These are phyloP conservation scores for Orgyia antiqua DNA, from an alignment of 2,888 invertebrate genomes.

Conservation along the genomic window DNA sequence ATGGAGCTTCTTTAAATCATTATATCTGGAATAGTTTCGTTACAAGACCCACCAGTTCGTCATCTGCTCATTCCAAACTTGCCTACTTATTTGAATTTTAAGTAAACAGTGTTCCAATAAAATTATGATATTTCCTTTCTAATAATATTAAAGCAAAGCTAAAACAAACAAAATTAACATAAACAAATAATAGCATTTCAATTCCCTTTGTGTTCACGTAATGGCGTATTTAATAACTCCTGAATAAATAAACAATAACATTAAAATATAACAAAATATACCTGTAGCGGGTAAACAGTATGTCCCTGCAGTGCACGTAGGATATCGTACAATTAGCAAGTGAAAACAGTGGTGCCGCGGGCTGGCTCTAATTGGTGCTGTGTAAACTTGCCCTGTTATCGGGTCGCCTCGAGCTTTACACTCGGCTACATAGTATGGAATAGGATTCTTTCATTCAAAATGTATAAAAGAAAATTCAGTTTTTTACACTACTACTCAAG, in stretches of 20 bases:
- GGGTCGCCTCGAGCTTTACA: slow-evolving; percentile 46
- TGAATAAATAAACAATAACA: slow-evolving; percentile 7
- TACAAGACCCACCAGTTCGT: no score
- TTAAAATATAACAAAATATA: slow-evolving; percentile 5
- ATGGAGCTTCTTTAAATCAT: no score
- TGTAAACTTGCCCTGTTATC: slow-evolving; percentile 73
- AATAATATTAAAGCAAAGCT: no score
- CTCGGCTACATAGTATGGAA: slow-evolving; percentile 10
- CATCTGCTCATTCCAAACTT: no score
- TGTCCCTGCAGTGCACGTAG: slow-evolving; percentile 5
- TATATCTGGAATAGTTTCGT: no score
- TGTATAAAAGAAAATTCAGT: no score
- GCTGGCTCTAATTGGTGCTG: slow-evolving; percentile 70
- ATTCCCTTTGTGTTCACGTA: neutral
- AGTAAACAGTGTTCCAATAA: no score
- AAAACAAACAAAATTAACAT: no score
- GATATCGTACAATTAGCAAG: slow-evolving; percentile 54
- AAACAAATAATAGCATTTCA: neutral
- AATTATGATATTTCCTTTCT: no score
- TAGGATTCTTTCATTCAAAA: slow-evolving; percentile 10
- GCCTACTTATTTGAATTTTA: no score
- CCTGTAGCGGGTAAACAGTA: slow-evolving; percentile 11
- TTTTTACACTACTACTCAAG: no score
- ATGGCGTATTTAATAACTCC: neutral
- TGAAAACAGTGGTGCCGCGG: slow-evolving; percentile 56